Evolutionary conservation across 2,888 invertebrate genomes (phyloP), one percentile per base, ranked within the genome.

Genomic region (Allygus modestus): DNA sequence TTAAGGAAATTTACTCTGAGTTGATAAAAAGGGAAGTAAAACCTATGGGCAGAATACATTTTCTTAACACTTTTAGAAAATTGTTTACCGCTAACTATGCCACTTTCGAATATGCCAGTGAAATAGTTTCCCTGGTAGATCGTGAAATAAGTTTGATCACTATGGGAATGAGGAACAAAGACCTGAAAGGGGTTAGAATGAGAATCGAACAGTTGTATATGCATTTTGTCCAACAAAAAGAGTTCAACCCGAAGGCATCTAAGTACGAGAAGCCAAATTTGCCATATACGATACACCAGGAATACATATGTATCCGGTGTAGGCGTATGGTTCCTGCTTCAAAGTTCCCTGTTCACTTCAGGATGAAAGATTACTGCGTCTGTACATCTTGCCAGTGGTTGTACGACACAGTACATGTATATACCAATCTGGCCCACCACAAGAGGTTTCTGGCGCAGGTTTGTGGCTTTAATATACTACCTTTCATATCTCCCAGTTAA

Each of bases 391-490:
- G 95, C 88, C 92, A 93, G 65, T 94, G 94, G 92, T 91, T 94
- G 82, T 94, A 94, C 88, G 92, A 92, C n/a, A 91, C 92, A 0
- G 92, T 92, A 87, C 92, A 93, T 43, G 91, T 91, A 9, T 93
- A 93, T 92, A 89, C 92, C 23, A 93, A 94, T 87, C 92, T 94
- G 90, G 86, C 85, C 85, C 94, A 95, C 4, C 96, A 94, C 89
- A 92, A 93, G 87, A 94, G 93, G 88, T 94, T 97, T 88, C 90
- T 98, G 41, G 92, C 94, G 84, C 93, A 94, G 20, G 93, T 97
- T 51, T 23, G 54, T 54, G 17, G 37, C n/a, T n/a, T n/a, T 37
- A 37, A 37, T 11, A 37, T 37, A 37, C n/a, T n/a, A n/a, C n/a
- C n/a, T n/a, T n/a, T n/a, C n/a, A n/a, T n/a, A n/a, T n/a, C n/a